Evolutionary conservation across 2,797 vertebrate species (phyloP), one percentile per base, ranked within the genome.

Genomic region (Vultur gryphus): DNA sequence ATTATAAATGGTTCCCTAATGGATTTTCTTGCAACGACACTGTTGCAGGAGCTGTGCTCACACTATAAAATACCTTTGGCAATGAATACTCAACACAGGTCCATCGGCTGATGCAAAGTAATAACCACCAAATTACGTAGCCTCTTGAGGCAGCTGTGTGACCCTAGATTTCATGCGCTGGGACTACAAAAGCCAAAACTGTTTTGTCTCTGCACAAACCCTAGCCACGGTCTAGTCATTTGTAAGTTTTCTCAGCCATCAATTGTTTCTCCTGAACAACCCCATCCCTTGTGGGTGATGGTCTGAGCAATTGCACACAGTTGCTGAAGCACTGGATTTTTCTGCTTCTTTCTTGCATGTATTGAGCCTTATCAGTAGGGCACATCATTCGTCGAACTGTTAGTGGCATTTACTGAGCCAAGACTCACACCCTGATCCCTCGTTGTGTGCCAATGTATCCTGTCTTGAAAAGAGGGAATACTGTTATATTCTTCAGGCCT

Each of bases 401-500:
- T 77, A 64, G 65, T 43, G 46, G 10, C 25, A 75, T 82, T 82
- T 75, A 31, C 57, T 57, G 51, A 55, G 33, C 18, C 0, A 0
- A 83, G 21, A 19, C 49, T 55, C 25, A n/a, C 46, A n/a, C 17
- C 23, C 41, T n/a, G 23, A 13, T 79, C 43, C 46, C 25, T 41
- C 2, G 1, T 26, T 65, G 25, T 24, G 24, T 52, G 31, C 39
- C 66, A 66, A 75, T 3, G 9, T 21, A 66, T 46, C 16, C 31
- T 49, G 4, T 37, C 72, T 73, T 83, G 73, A 83, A 78, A 89
- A 69, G 12, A 62, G 20, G 16, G 10, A 82, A 69, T 49, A 31
- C 3, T 0, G 0, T 41, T 46, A 33, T 46, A 37, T 52, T 76
- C 19, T 79, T 46, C 3, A 2, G 29, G 11, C 13, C 28, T 77